Percentiles rank a stretch among this genome's conserved stretches.
Evolutionary conservation across 2,888 invertebrate species (phyloP).

Genomic region (Eulithis testata): DNA sequence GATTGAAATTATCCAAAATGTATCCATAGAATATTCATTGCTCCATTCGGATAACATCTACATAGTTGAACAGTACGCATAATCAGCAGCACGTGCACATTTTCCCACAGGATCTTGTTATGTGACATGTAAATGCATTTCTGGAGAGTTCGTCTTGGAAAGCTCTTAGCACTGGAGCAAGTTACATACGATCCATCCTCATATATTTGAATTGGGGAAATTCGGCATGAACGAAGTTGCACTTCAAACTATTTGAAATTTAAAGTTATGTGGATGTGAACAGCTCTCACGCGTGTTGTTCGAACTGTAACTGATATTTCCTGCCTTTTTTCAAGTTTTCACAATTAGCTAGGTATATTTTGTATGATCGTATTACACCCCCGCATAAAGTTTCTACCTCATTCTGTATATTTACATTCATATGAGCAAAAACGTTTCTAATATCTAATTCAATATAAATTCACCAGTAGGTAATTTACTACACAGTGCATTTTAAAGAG

Average conservation of each 20-base stretch:
- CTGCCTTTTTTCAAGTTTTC: too few species aligned
- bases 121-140: slow-evolving; percentile 82
- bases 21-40: slow-evolving; percentile 33
- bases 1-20: slow-evolving; percentile 14
- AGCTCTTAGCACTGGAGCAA: slow-evolving; percentile 63
- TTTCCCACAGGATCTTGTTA: slow-evolving; percentile 69
- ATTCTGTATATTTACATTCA: too few species aligned
- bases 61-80: slow-evolving; percentile 50
- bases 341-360: too few species aligned
- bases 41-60: slow-evolving; percentile 60
- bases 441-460: too few species aligned
- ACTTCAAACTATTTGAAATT: slow-evolving; percentile 21
- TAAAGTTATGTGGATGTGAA: slow-evolving; percentile 8
- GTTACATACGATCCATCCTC: slow-evolving; percentile 35
- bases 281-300: neutral
- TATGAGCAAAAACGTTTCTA: too few species aligned
- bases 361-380: too few species aligned
- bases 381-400: too few species aligned
- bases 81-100: slow-evolving; percentile 72
- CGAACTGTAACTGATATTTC: too few species aligned
- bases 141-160: slow-evolving; percentile 71
- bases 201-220: slow-evolving; percentile 32
- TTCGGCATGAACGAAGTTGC: slow-evolving; percentile 27
- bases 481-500: too few species aligned
- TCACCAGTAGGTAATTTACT: too few species aligned